phyloP scores from a whole-genome alignment of 2,888 invertebrate genomes.

The Andrena trimmerana region DNA sequence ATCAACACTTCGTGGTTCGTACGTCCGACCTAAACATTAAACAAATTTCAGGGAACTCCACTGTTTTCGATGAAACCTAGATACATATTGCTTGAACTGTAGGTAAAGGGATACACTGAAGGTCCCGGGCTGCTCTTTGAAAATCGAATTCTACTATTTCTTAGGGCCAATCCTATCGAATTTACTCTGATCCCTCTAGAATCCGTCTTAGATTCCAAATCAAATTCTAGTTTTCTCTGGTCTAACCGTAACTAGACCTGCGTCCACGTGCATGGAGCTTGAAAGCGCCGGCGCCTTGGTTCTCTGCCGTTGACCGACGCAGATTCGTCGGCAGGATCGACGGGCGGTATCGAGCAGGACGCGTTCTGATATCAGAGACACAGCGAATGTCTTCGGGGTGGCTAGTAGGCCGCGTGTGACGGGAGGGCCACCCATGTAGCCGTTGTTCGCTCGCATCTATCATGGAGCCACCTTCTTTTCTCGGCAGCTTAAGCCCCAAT shows the following conservation, averaged over 20 bases:
- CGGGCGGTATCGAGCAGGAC: constrained; percentile 53
- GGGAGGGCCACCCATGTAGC: constrained; percentile 84
- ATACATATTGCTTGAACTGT: neutral
- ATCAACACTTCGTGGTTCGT: constrained; percentile 21
- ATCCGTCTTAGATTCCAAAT: neutral
- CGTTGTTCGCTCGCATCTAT: constrained; percentile 84
- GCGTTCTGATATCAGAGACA: constrained; percentile 73
- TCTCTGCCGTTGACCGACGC: constrained; percentile 19
- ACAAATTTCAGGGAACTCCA: neutral
- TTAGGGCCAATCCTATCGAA: too few species aligned
- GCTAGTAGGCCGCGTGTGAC: constrained; percentile 83
- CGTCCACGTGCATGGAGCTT: neutral
- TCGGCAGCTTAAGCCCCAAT: constrained; percentile 81
- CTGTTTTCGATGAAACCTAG: neutral
- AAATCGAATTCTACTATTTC: neutral
- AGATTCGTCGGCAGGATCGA: constrained; percentile 45
- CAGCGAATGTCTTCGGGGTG: constrained; percentile 83
- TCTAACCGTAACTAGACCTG: neutral
- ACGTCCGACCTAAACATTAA: neutral
- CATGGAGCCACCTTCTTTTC: constrained; percentile 83
- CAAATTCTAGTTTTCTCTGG: neutral
- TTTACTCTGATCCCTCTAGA: too few species aligned
- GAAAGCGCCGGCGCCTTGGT: constrained; percentile 57
- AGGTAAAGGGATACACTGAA: neutral
- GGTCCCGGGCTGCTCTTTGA: neutral